Evolutionary conservation across 2,888 invertebrate genomes (phyloP), one percentile per base, ranked within the genome.

Genomic region (Danaus chrysippus): DNA sequence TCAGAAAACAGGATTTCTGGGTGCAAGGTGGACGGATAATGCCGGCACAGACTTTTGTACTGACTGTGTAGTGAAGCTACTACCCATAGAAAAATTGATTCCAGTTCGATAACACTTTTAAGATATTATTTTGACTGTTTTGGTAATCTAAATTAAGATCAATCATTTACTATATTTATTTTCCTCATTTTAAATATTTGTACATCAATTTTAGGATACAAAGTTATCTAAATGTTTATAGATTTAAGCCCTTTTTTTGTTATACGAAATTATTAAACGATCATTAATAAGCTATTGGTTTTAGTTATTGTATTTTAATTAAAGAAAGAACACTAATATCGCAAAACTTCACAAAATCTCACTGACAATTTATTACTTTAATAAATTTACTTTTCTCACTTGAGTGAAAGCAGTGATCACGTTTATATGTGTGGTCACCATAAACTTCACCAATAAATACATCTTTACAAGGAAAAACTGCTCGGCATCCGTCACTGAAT

Each of bases 1-100:
- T 68, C 83, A 85, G 44, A 86, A 83, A 63, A 83, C 77, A 54
- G 87, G 86, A 0, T 91, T 91, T 64, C 73, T 88, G 0, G 91
- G 91, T 64, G 89, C 91, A 6, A 74, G 90, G 62, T 91, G 91
- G 91, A 91, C 91, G 0, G 91, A 91, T 61, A 88, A 90, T 68
- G 76, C 90, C 0, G 91, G 91, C 0, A 90, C 90, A 42, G 91
- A 90, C 65, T 91, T 86, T 68, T 91, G 91, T 65, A 91, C 91
- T 1, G 91, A 91, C 64, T 91, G 91, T 73, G 72, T 91, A 46
- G 87, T 91, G 6, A 84, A 82, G 68, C 70, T 87, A 12, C 69
- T 89, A 43, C 91, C 91, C 9, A 71, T 75, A 56, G 89, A 89
- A 65, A 82, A 78, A 73, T 66, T 91, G 13, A 82, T 79, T 69